Percentiles rank a stretch among this genome's conserved stretches.
phyloP scores from a whole-genome alignment of 2,113 vertebrate genomes.

The Psilopsiagon aurifrons region DNA sequence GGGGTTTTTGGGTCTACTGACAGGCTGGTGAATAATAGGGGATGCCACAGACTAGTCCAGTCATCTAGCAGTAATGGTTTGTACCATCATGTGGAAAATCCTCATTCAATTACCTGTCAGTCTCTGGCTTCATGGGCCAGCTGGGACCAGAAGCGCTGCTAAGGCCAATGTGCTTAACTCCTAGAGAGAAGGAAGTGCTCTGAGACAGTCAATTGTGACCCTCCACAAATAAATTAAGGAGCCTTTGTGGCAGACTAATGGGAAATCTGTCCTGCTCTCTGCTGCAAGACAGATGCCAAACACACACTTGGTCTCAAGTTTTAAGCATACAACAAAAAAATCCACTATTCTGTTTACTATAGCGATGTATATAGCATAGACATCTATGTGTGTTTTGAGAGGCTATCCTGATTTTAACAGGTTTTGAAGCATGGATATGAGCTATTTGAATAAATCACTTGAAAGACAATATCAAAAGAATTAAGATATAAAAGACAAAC shows the following conservation, averaged over 20 bases:
- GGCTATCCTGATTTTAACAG: background rate
- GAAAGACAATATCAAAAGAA: background rate
- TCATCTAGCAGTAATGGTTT: background rate
- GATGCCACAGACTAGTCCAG: background rate
- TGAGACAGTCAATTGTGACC: background rate
- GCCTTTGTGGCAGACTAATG: background rate
- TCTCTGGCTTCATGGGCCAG: background rate
- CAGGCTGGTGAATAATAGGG: background rate
- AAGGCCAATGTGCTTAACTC: background rate
- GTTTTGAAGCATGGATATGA: background rate
- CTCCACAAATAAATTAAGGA: background rate
- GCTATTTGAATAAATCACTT: background rate
- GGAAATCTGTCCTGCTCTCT: background rate
- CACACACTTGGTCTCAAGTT: background rate
- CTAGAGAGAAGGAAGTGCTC: background rate
- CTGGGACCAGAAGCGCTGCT: background rate
- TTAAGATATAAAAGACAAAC: background rate
- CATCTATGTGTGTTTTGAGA: background rate
- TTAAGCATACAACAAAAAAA: background rate
- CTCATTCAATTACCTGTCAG: background rate
- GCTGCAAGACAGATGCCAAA: background rate
- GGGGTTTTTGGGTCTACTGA: background rate
- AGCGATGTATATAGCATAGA: background rate
- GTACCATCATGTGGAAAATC: conserved; percentile 15
- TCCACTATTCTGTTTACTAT: background rate